Conservation (phyloP, 2,113 vertebrate genomes). For the Rhadina sibilatrix region DNA sequence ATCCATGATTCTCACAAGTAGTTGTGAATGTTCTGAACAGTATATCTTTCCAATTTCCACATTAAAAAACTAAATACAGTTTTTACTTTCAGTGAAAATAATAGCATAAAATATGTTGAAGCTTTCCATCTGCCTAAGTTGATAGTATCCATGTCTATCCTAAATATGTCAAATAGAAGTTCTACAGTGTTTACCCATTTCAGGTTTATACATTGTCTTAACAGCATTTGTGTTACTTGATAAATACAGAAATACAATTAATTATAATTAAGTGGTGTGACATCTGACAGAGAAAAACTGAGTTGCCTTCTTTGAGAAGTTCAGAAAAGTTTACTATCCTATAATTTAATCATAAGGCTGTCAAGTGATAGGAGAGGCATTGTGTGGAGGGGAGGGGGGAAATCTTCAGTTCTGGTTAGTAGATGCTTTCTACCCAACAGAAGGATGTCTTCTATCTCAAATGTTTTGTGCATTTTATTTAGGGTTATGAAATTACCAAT, state of each 20-base stretch:
- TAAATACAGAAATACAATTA: background rate
- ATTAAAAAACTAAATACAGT: background rate
- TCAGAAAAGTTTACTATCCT: background rate
- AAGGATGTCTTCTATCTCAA: background rate
- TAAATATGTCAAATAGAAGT: background rate
- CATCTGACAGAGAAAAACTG: background rate
- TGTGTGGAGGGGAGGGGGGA: fast-evolving
- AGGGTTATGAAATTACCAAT: background rate
- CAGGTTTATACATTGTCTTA: background rate
- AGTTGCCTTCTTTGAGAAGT: background rate
- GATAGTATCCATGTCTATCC: background rate
- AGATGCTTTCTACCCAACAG: background rate
- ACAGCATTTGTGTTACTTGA: background rate
- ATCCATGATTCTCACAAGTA: background rate
- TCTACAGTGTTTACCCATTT: background rate
- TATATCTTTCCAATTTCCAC: background rate
- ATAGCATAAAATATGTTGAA: background rate
- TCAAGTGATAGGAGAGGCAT: background rate
- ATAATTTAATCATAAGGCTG: background rate
- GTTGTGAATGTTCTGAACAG: background rate
- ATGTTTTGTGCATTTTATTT: background rate
- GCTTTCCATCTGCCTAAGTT: background rate
- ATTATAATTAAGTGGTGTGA: background rate
- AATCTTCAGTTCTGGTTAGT: background rate
- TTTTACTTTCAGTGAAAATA: background rate